Conservation (phyloP, 2,888 invertebrate species). For the Machimus rusticus region DNA sequence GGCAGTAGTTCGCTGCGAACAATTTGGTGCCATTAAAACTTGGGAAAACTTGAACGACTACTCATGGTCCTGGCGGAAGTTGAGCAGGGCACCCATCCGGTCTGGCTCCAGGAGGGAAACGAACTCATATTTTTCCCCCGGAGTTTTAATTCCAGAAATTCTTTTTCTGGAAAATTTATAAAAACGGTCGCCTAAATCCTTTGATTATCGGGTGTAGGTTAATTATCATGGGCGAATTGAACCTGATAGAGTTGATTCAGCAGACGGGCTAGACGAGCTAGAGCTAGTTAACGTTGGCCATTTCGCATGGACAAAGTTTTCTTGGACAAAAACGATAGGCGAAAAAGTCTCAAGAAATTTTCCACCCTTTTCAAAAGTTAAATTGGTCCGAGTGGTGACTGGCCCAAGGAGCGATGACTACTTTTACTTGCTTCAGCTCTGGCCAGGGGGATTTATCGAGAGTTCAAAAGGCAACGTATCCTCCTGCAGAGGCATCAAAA, state of each 20-base stretch:
- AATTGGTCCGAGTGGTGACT: background rate
- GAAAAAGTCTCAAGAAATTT: background rate
- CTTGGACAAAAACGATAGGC: background rate
- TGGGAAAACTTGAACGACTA: background rate
- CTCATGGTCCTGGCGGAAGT: background rate
- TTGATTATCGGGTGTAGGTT: background rate
- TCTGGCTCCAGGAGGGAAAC: background rate
- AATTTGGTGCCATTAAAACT: constrained; percentile 18
- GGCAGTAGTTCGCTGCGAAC: background rate
- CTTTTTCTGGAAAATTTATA: background rate
- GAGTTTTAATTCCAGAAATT: background rate
- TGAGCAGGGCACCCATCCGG: background rate
- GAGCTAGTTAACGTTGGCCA: background rate
- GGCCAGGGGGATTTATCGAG: background rate
- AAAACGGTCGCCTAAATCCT: background rate
- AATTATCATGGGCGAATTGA: background rate
- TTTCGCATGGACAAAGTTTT: background rate
- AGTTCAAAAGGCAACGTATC: background rate
- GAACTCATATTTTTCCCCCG: background rate
- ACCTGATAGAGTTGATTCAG: background rate
- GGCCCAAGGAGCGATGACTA: background rate
- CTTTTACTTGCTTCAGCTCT: no score
- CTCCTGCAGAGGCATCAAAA: background rate
- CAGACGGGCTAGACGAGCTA: background rate
- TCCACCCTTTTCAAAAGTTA: background rate